These are phyloP conservation scores for Schrankia costaestrigalis DNA, from an alignment of 2,888 invertebrate genomes.

Conservation along the genomic window DNA sequence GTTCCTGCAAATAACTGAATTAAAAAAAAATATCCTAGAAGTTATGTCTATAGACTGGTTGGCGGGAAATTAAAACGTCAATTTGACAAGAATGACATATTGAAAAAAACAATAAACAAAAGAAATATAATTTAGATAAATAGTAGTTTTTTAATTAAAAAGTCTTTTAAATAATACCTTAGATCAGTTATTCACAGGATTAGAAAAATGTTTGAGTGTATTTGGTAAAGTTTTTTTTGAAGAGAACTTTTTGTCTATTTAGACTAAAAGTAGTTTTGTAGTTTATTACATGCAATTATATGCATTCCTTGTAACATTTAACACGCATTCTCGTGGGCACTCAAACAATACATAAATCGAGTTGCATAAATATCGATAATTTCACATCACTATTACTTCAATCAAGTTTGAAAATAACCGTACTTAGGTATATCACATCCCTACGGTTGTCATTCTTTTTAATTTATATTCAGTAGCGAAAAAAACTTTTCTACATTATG, in stretches of 20 bases:
- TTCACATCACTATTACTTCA: constrained; percentile 14
- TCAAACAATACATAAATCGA: constrained; percentile 59
- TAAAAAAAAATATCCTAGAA: constrained; percentile 7
- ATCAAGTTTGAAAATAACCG: not conserved
- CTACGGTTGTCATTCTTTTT: constrained; percentile 1
- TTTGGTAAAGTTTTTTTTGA: constrained; percentile 17
- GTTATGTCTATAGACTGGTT: constrained; percentile 53
- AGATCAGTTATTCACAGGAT: constrained; percentile 76
- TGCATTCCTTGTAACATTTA: constrained; percentile 69
- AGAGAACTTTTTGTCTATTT: constrained; percentile 25
- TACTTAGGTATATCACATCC: constrained; percentile 7
- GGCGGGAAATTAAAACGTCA: constrained; percentile 16
- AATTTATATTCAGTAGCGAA: too few species aligned
- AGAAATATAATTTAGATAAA: not conserved
- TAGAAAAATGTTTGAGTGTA: constrained; percentile 33
- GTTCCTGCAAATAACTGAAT: constrained; percentile 74
- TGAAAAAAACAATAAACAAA: constrained; percentile 8
- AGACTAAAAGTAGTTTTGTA: constrained; percentile 33
- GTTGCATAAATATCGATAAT: constrained; percentile 47
- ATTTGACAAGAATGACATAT: constrained; percentile 19
- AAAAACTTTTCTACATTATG: too few species aligned
- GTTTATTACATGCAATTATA: constrained; percentile 62
- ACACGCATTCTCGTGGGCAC: constrained; percentile 77
- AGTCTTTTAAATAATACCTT: constrained; percentile 18
- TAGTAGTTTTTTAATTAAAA: constrained; percentile 7